These are phyloP conservation scores for Rana temporaria DNA, from an alignment of 2,113 vertebrate genomes.

Conservation along the genomic window DNA sequence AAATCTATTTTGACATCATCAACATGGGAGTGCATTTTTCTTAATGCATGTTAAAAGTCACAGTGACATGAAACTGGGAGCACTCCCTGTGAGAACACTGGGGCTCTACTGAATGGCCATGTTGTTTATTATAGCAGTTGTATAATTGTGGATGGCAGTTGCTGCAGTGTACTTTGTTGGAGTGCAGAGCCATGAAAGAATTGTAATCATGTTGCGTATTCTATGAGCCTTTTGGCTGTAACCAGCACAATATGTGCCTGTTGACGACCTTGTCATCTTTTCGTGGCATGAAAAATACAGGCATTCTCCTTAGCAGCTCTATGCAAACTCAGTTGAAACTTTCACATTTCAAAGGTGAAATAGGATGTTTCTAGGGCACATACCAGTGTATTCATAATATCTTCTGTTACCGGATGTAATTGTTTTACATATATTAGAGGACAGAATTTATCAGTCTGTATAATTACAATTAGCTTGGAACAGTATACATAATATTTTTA, in stretches of 20 bases:
- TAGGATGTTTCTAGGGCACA: conserved; percentile 7
- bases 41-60: conserved; percentile 44
- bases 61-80: conserved; percentile 21
- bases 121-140: conserved; percentile 22
- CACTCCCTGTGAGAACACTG: conserved; percentile 32
- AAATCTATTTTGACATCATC: conserved; percentile 51
- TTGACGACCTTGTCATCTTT: conserved; percentile 62
- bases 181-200: conserved; percentile 58
- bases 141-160: conserved; percentile 55
- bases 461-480: too few species aligned
- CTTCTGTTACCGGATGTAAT: background rate
- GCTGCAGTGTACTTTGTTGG: conserved; percentile 58
- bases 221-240: conserved; percentile 59
- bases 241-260: conserved; percentile 60
- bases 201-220: conserved; percentile 64
- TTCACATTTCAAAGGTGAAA: conserved; percentile 49
- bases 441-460: too few species aligned
- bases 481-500: too few species aligned
- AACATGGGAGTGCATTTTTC: conserved; percentile 23
- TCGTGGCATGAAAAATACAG: conserved; percentile 56
- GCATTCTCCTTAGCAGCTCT: conserved; percentile 57
- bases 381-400: conserved; percentile 30
- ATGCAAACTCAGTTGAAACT: conserved; percentile 52
- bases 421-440: too few species aligned
- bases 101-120: conserved; percentile 19